phyloP scores from a whole-genome alignment of 2,113 vertebrate genomes.

The Myiozetetes cayanensis region DNA sequence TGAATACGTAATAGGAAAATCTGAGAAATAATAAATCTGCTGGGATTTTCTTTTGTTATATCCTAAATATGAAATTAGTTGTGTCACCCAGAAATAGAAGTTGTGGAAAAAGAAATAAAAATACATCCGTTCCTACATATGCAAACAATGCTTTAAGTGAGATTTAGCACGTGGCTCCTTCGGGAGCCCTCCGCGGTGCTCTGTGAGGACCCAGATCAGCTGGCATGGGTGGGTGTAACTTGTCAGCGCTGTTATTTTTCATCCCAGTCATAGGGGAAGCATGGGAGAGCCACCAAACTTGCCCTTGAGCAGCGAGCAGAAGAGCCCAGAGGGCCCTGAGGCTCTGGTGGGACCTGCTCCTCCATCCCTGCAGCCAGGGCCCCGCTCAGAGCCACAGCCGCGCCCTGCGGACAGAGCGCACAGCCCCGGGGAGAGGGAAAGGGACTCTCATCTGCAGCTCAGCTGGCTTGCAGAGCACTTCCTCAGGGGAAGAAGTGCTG shows the following conservation, averaged over 20 bases:
- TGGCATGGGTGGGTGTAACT: not conserved
- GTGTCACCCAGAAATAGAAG: constrained; percentile 53
- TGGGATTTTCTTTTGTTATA: constrained; percentile 58
- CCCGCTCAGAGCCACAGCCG: not conserved
- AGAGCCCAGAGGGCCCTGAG: not conserved
- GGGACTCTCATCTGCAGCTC: constrained; percentile 33
- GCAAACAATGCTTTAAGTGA: constrained; percentile 8
- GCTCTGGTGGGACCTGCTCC: not conserved
- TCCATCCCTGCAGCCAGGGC: not conserved
- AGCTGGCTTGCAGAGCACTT: constrained; percentile 45
- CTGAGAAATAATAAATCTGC: constrained; percentile 39
- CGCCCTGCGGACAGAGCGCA: not conserved
- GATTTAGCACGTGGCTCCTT: not conserved
- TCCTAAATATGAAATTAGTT: constrained; percentile 39
- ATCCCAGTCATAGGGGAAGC: not conserved
- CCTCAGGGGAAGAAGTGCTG: constrained; percentile 31
- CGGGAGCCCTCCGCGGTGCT: fast-evolving
- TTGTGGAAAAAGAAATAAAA: constrained; percentile 46
- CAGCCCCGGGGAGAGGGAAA: not conserved
- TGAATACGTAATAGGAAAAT: constrained; percentile 36
- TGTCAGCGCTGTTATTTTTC: not conserved
- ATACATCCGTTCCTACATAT: constrained; percentile 24
- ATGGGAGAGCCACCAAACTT: not conserved
- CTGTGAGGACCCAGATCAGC: not conserved
- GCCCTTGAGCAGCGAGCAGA: not conserved